phyloP scores from a whole-genome alignment of 2,888 invertebrate genomes.

The Megalurothrips usitatus region DNA sequence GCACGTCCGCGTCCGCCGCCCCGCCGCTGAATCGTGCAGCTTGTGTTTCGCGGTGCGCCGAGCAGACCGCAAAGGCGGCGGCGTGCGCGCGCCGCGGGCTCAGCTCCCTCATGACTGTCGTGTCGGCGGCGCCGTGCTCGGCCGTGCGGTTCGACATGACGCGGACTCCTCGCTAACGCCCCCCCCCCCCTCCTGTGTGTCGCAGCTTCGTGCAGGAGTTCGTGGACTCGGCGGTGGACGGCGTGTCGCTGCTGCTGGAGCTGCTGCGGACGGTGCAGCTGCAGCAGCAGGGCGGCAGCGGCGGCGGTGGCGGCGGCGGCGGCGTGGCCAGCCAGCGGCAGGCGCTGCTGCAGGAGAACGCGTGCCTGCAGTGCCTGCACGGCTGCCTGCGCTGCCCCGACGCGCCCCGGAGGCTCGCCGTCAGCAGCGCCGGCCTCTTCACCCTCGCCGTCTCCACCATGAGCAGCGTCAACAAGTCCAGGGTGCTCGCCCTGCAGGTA shows the following conservation, averaged over 20 bases:
- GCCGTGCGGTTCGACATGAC: too few relatives aligned
- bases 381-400: conserved; percentile 76
- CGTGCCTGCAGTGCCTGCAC: conserved; percentile 83
- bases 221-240: conserved; percentile 80
- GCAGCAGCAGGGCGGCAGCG: conserved; percentile 57
- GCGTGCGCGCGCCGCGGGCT: too few relatives aligned
- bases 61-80: too few relatives aligned
- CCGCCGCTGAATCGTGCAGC: too few relatives aligned
- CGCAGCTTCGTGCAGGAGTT: conserved; percentile 90
- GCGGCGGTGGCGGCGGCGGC: conserved; percentile 31
- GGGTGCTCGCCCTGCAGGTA: conserved; percentile 82
- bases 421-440: conserved; percentile 75
- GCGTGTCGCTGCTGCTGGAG: conserved; percentile 76
- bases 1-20: too few relatives aligned
- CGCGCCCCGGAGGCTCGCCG: conserved; percentile 68
- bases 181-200: conserved; percentile 39
- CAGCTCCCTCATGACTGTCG: too few relatives aligned
- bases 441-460: conserved; percentile 82
- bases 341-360: conserved; percentile 78
- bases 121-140: too few relatives aligned
- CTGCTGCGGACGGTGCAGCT: conserved; percentile 80
- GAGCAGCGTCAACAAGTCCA: conserved; percentile 79
- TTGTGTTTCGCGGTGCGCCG: too few relatives aligned
- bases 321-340: conserved; percentile 48
- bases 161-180: neutral